These are phyloP conservation scores for Zaprionus gabonicus DNA, from an alignment of 1,140 invertebrate species.

Conservation along the genomic window DNA sequence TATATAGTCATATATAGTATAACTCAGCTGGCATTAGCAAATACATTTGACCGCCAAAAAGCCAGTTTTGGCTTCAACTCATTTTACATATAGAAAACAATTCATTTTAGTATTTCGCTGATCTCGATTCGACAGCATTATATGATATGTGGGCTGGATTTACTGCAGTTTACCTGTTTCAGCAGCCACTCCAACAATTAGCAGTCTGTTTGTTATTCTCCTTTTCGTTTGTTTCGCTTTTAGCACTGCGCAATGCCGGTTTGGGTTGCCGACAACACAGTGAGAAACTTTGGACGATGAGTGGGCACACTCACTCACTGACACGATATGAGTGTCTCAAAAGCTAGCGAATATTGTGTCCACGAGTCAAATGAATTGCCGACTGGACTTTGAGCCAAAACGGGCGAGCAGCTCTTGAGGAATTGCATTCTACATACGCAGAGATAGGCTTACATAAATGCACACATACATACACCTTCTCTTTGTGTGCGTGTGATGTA, in stretches of 20 bases:
- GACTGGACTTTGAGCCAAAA: slow-evolving; percentile 38
- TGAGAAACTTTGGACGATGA: slow-evolving; percentile 43
- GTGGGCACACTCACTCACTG: slow-evolving; percentile 15
- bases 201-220: slow-evolving; percentile 14
- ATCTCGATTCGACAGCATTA: slow-evolving; percentile 1
- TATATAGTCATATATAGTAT: slow-evolving; percentile 3
- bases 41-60: slow-evolving; percentile 2
- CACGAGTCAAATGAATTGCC: slow-evolving; percentile 25
- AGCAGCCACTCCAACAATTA: slow-evolving; percentile 14
- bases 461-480: background rate
- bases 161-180: slow-evolving; percentile 26
- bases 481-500: background rate
- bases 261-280: slow-evolving; percentile 25
- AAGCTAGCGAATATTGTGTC: slow-evolving; percentile 24
- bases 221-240: slow-evolving; percentile 24
- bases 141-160: background rate
- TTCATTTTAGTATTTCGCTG: background rate
- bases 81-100: background rate
- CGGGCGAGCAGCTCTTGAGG: background rate
- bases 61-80: background rate
- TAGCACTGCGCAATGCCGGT: slow-evolving; percentile 39
- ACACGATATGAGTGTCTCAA: slow-evolving; percentile 20
- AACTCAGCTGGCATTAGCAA: background rate
- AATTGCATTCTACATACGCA: slow-evolving; percentile 3
- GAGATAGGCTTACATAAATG: slow-evolving; percentile 1